Conservation (phyloP, 1,140 invertebrate genomes). For the Trichogramma pretiosum region DNA sequence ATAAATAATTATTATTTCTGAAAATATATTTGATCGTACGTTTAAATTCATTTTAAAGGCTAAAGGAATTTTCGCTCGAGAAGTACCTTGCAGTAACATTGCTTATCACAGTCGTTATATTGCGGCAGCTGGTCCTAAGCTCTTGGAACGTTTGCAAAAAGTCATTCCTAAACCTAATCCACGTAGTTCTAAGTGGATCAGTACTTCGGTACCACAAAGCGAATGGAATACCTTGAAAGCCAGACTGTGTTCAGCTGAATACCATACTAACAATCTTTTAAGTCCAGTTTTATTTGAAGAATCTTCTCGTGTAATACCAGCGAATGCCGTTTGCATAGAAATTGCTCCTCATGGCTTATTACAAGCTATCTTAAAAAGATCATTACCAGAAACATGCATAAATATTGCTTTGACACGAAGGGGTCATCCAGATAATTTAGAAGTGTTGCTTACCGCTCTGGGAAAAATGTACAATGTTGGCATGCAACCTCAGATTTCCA, state of each 20-base stretch:
- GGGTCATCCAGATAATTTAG: conserved; percentile 56
- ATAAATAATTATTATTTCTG: conserved; percentile 44
- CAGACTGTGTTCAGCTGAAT: conserved; percentile 68
- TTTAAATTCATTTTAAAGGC: conserved; percentile 48
- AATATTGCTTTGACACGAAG: conserved; percentile 71
- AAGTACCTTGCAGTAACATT: conserved; percentile 33
- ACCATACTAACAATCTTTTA: conserved; percentile 84
- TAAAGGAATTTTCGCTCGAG: conserved; percentile 13
- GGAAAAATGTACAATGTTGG: conserved; percentile 58
- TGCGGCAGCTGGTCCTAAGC: conserved; percentile 47
- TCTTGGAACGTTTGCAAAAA: conserved; percentile 60
- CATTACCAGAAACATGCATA: conserved; percentile 34
- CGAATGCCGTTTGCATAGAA: conserved; percentile 61
- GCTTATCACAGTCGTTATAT: conserved; percentile 61
- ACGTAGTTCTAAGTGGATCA: conserved; percentile 69
- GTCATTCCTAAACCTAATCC: conserved; percentile 53
- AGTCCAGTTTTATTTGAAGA: conserved; percentile 74
- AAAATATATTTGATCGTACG: conserved; percentile 52
- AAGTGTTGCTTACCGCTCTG: conserved; percentile 60
- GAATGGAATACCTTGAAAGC: conserved; percentile 61
- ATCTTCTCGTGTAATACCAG: conserved; percentile 60
- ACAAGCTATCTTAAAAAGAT: conserved; percentile 15
- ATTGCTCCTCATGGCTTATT: conserved; percentile 64
- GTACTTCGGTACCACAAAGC: conserved; percentile 64
- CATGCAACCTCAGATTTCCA: conserved; percentile 40